phyloP scores from a whole-genome alignment of 2,797 vertebrate genomes.

The Denticeps clupeoides region DNA sequence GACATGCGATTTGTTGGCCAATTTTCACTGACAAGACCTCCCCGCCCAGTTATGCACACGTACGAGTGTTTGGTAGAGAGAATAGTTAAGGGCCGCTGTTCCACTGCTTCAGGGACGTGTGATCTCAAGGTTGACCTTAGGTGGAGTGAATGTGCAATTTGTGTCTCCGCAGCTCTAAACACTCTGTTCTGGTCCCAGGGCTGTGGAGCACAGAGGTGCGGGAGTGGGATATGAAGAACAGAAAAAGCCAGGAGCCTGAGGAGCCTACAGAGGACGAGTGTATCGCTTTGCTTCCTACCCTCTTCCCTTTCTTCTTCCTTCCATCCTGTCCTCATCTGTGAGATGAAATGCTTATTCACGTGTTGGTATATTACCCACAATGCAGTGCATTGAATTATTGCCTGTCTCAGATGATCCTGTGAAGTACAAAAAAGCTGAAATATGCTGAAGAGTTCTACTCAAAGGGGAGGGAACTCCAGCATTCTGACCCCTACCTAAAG shows the following conservation, averaged over 20 bases:
- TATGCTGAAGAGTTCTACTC: no score
- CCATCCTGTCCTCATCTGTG: no score
- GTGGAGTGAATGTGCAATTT: background rate
- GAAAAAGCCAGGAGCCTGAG: slow-evolving; percentile 64
- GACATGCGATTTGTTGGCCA: slow-evolving; percentile 40
- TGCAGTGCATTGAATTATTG: no score
- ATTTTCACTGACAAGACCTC: slow-evolving; percentile 27
- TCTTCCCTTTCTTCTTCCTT: no score
- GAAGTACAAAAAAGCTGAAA: no score
- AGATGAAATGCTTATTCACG: no score
- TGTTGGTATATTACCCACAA: no score
- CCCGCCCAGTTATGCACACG: slow-evolving; percentile 14
- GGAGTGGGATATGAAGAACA: slow-evolving; percentile 63
- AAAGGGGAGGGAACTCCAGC: no score
- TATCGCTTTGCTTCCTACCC: no score
- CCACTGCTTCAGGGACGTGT: background rate
- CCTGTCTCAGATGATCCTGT: no score
- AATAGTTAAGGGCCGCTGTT: background rate
- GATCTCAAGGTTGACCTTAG: background rate
- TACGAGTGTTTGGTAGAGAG: background rate
- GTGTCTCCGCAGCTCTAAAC: slow-evolving; percentile 40
- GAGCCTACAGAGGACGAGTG: no score
- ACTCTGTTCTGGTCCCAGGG: slow-evolving; percentile 47
- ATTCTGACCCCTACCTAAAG: no score
- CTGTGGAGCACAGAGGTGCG: slow-evolving; percentile 58